Percentiles rank a stretch among this genome's conserved stretches.
phyloP scores from a whole-genome alignment of 2,888 invertebrate genomes.

The Cantharis rufa region DNA sequence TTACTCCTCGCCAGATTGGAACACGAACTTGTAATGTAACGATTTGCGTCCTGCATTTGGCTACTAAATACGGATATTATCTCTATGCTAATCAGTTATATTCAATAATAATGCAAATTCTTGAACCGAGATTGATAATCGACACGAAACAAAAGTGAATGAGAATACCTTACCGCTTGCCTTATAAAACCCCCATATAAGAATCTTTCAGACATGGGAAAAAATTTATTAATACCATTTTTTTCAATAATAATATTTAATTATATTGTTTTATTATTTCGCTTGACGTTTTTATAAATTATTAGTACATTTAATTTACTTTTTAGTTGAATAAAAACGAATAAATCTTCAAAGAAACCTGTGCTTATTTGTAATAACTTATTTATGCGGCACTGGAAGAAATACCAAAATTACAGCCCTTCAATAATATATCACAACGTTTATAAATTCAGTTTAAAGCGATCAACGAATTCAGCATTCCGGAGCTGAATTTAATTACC shows the following conservation, averaged over 20 bases:
- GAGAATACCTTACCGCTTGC: neutral
- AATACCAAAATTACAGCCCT: slow-evolving; percentile 44
- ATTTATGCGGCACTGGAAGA: slow-evolving; percentile 42
- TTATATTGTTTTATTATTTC: neutral
- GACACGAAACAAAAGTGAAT: slow-evolving; percentile 33
- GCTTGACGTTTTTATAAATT: neutral
- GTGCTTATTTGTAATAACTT: slow-evolving; percentile 46
- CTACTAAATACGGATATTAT: slow-evolving; percentile 36
- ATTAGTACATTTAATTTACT: slow-evolving; percentile 23
- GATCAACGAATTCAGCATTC: slow-evolving; percentile 30
- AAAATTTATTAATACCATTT: slow-evolving; percentile 5
- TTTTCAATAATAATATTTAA: neutral
- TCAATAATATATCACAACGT: slow-evolving; percentile 44
- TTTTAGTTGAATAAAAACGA: slow-evolving; percentile 33
- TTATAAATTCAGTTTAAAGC: slow-evolving; percentile 36
- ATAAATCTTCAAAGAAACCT: slow-evolving; percentile 45
- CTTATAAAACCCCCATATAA: neutral
- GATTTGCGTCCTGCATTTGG: slow-evolving; percentile 36
- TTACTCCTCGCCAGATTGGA: slow-evolving; percentile 36
- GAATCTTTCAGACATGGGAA: slow-evolving; percentile 23
- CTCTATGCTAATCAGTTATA: slow-evolving; percentile 32
- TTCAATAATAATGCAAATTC: slow-evolving; percentile 39
- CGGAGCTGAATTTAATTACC: slow-evolving; percentile 17
- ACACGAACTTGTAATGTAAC: slow-evolving; percentile 35
- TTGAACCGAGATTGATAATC: slow-evolving; percentile 35